phyloP scores from a whole-genome alignment of 1,140 invertebrate genomes.

The Tetramorium parvispinum region DNA sequence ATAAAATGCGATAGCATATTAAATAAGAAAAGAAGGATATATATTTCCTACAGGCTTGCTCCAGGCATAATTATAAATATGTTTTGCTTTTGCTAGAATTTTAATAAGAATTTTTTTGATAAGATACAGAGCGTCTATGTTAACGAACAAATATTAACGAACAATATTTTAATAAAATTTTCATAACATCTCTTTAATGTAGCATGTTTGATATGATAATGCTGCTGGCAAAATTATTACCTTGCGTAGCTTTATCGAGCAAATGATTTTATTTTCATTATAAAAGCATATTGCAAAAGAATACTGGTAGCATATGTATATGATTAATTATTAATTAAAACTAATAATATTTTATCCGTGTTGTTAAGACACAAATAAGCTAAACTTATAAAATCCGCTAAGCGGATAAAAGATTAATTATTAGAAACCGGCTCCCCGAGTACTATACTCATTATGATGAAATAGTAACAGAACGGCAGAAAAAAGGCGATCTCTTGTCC shows the following conservation, averaged over 20 bases:
- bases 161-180: constrained; percentile 10
- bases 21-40: background rate
- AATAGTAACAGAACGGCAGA: background rate
- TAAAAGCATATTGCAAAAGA: background rate
- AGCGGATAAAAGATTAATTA: constrained; percentile 41
- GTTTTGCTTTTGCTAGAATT: background rate
- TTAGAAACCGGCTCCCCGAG: background rate
- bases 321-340: constrained; percentile 16
- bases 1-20: background rate
- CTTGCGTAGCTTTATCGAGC: too few relatives aligned
- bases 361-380: background rate
- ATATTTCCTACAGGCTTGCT: background rate
- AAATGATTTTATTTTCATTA: background rate
- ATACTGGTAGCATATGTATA: background rate
- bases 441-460: background rate
- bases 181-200: constrained; percentile 2
- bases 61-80: background rate
- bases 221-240: background rate
- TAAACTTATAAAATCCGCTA: background rate
- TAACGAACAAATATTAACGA: background rate
- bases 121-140: background rate
- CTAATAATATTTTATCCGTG: constrained; percentile 31
- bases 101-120: background rate
- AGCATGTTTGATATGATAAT: background rate
- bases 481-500: background rate